phyloP scores from a whole-genome alignment of 2,888 invertebrate genomes.

The Megastigmus dorsalis region DNA sequence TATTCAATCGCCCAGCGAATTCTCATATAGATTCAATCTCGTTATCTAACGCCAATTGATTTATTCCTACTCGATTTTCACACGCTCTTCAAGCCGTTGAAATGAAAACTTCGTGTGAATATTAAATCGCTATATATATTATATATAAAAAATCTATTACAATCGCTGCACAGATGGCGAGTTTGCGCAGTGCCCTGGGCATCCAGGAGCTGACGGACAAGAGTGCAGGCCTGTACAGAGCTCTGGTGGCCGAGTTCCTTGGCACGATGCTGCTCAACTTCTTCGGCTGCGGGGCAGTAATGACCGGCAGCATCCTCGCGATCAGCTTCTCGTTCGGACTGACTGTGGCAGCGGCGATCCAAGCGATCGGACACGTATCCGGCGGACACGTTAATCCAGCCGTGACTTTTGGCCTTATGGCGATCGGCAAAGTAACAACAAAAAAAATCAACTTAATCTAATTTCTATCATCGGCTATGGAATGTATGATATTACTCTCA shows the following conservation, averaged over 20 bases:
- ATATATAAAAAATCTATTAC: too few species aligned
- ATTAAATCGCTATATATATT: too few species aligned
- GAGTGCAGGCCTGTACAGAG: slow-evolving; percentile 84
- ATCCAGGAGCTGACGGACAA: slow-evolving; percentile 83
- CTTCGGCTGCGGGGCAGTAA: slow-evolving; percentile 88
- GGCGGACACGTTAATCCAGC: slow-evolving; percentile 96
- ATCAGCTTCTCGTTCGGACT: slow-evolving; percentile 91
- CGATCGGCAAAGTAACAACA: slow-evolving; percentile 82
- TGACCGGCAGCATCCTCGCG: slow-evolving; percentile 79
- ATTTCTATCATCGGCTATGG: too few species aligned
- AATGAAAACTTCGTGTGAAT: too few species aligned
- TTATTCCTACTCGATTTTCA: too few species aligned
- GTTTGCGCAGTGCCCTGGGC: slow-evolving; percentile 81
- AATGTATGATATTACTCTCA: too few species aligned
- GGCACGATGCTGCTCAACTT: slow-evolving; percentile 91
- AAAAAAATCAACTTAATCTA: too few species aligned
- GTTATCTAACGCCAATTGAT: too few species aligned
- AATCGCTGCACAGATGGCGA: slow-evolving; percentile 79
- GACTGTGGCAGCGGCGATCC: slow-evolving; percentile 87
- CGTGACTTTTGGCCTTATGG: slow-evolving; percentile 87
- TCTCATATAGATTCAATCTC: too few species aligned
- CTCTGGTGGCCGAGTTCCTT: slow-evolving; percentile 90
- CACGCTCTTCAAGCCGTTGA: too few species aligned
- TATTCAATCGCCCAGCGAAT: too few species aligned
- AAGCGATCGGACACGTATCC: slow-evolving; percentile 90